phyloP scores from a whole-genome alignment of 2,797 vertebrate species.

The Thunnus albacares region DNA sequence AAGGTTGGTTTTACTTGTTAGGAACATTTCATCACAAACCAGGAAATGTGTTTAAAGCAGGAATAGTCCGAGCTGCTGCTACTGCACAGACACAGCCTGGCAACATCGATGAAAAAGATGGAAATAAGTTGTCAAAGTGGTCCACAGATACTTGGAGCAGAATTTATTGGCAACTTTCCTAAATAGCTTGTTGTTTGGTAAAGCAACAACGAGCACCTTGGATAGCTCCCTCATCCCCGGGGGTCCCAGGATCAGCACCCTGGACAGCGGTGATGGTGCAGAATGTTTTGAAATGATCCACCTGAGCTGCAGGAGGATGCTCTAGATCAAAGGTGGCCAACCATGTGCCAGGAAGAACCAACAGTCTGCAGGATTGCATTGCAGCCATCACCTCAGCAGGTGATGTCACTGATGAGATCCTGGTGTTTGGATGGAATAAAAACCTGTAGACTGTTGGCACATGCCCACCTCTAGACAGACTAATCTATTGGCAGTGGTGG shows the following conservation, averaged over 20 bases:
- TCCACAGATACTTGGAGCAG: not conserved
- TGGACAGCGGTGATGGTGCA: constrained; percentile 20
- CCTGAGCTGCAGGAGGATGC: not conserved
- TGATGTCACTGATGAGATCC: too few species aligned
- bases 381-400: too few species aligned
- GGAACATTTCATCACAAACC: constrained; percentile 14
- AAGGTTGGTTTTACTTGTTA: constrained; percentile 58
- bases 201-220: too few species aligned
- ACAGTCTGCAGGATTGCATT: not conserved
- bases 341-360: not conserved
- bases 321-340: too few species aligned
- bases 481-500: too few species aligned
- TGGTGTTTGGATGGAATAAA: too few species aligned
- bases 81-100: not conserved
- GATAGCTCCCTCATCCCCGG: not conserved
- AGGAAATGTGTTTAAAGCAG: not conserved
- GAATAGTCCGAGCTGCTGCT: too few species aligned
- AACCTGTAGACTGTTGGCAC: too few species aligned
- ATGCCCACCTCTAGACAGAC: too few species aligned
- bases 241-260: constrained; percentile 20
- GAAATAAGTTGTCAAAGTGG: not conserved
- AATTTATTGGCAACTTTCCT: too few species aligned
- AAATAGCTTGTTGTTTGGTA: not conserved
- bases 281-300: not conserved
- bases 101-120: not conserved